Base-by-base conservation (phyloP, 2,888 invertebrate genomes). In the Drosophila kambysellisi region DNA sequence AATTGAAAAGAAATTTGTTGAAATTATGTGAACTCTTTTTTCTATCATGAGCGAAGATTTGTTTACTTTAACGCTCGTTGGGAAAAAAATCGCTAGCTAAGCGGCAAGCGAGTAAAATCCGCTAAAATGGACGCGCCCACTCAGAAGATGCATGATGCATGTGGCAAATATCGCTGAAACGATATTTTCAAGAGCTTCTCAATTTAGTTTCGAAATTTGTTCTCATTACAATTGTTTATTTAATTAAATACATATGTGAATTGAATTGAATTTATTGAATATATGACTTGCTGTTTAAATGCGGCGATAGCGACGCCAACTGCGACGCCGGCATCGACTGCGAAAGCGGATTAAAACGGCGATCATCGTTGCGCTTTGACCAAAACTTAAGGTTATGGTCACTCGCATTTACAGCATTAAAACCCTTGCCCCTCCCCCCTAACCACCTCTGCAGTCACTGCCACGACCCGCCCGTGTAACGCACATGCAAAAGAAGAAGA, bases 381-480 rank as follows among this genome's bases (percentile, higher is more conserved):
- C 20, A 51, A 66, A 77, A 76, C 83, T 85, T 85, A 89, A 87
- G 86, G 86, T 87, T 87, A 87, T 87, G 86, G 86, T 87, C 86
- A 87, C 65, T 79, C 71, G 56, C 78, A 72, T 72, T 70, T 64
- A 75, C 74, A 60, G 62, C 58, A 62, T 60, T 61, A 74, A 56
- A 46, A 25, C 8, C 25, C 25, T 25, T 46, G 7, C 53, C 62
- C 58, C 32, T 6, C 29, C 29, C 29, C 66, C 52, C n/a, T 7
- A 0, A 41, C 48, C 54, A 57, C 48, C 70, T 25, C 39, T 15
- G 15, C 4, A 25, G 15, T 11, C 32, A 30, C 53, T 52, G 50
- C 71, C 64, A 68, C 63, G 48, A 54, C 60, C 41, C 65, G 63
- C 62, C n/a, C 12, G 29, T 56, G n/a, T 29, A 76, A 69, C 64